These are phyloP conservation scores for Drosophila antonietae DNA, from an alignment of 2,888 invertebrate species.

Conservation along the genomic window DNA sequence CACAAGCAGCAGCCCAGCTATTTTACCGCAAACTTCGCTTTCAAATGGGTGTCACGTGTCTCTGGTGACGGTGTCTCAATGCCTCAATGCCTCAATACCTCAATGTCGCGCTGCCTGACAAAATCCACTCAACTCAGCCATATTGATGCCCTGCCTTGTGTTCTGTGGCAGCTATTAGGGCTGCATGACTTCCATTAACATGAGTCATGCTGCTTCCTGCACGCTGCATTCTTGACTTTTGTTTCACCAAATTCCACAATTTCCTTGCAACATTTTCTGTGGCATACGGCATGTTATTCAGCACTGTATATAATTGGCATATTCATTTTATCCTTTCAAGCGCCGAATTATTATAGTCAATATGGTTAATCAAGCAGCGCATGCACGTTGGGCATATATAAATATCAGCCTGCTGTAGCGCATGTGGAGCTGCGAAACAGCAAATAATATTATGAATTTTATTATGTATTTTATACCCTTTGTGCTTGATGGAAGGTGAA, in stretches of 20 bases:
- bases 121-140: conserved; percentile 41
- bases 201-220: background rate
- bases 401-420: background rate
- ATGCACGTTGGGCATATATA: background rate
- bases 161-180: conserved; percentile 36
- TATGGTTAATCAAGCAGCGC: conserved; percentile 33
- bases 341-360: conserved; percentile 41
- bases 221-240: conserved; percentile 21
- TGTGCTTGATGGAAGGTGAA: background rate
- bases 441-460: conserved; percentile 18
- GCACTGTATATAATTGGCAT: conserved; percentile 28
- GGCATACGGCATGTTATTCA: conserved; percentile 8
- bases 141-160: conserved; percentile 53
- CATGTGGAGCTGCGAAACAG: background rate
- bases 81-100: conserved; percentile 41
- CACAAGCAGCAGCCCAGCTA: background rate
- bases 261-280: conserved; percentile 11
- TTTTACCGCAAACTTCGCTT: conserved; percentile 23
- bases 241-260: conserved; percentile 6
- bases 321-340: conserved; percentile 29
- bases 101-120: conserved; percentile 1
- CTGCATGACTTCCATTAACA: conserved; percentile 23
- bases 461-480: background rate
- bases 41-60: conserved; percentile 71
- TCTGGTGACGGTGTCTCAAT: conserved; percentile 35